Evolutionary conservation across 2,888 invertebrate genomes (phyloP).

Genomic region (Drosophila nigricruria): DNA sequence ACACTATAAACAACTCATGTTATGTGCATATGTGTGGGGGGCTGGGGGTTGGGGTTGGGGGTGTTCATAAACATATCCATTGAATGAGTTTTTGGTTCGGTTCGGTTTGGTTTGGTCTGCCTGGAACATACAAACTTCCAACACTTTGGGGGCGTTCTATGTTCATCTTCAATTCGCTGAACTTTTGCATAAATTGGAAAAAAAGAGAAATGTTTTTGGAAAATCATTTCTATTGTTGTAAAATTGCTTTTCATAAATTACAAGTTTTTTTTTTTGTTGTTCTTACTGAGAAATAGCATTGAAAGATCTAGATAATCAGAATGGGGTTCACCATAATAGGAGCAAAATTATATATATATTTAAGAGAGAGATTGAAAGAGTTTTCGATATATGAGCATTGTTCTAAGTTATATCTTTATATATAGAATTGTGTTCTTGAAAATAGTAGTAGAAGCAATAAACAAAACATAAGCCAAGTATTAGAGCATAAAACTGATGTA

Average conservation of each 20-base stretch:
- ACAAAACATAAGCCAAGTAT: no score
- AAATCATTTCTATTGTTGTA: constrained; percentile 5
- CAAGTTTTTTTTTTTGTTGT: background rate
- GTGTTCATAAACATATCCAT: constrained; percentile 55
- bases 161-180: constrained; percentile 29
- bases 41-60: background rate
- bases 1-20: constrained; percentile 57
- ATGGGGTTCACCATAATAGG: background rate
- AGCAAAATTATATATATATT: background rate
- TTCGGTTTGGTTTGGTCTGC: constrained; percentile 7
- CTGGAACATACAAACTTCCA: background rate
- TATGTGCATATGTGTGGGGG: background rate
- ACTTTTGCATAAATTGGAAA: constrained; percentile 25
- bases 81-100: constrained; percentile 36
- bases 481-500: no score
- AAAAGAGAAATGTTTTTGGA: background rate
- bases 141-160: constrained; percentile 9
- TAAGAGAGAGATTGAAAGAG: background rate
- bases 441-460: background rate
- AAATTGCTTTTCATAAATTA: constrained; percentile 1
- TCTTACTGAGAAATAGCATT: no score
- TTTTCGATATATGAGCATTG: background rate
- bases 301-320: background rate
- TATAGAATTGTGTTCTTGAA: background rate
- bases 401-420: background rate